Evolutionary conservation across 2,888 invertebrate species (phyloP).

Genomic region (Dryomyza anilis): DNA sequence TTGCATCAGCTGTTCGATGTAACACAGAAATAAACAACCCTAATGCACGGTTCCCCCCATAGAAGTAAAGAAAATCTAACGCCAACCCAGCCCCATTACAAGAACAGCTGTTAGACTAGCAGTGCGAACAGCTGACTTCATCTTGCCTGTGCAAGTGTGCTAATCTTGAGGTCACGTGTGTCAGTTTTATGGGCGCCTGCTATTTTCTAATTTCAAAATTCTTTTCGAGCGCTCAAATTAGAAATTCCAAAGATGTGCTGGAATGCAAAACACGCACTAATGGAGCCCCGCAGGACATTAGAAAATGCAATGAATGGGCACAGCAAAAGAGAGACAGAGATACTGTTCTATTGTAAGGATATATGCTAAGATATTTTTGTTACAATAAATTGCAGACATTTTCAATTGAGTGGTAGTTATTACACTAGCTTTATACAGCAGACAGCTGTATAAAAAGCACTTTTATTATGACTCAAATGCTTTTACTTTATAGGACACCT

Average conservation of each 20-base stretch:
- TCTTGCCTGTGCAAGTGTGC: not conserved
- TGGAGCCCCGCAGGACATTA: not conserved
- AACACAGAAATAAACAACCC: not conserved
- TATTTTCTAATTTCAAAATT: constrained; percentile 59
- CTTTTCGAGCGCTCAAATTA: constrained; percentile 52
- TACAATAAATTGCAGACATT: too few relatives aligned
- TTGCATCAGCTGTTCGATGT: too few relatives aligned
- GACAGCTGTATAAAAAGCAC: too few relatives aligned
- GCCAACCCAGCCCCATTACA: not conserved
- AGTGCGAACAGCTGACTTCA: not conserved
- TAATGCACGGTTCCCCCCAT: not conserved
- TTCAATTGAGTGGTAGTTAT: too few relatives aligned
- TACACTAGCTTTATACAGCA: too few relatives aligned
- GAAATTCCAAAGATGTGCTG: constrained; percentile 49
- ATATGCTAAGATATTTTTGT: not conserved
- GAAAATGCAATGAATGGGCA: not conserved
- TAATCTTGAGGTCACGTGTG: too few relatives aligned
- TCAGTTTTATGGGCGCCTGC: constrained; percentile 45
- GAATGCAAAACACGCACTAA: not conserved
- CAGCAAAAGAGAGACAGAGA: not conserved
- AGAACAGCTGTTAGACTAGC: not conserved
- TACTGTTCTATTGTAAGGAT: too few relatives aligned
- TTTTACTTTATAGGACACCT: too few relatives aligned
- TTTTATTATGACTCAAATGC: too few relatives aligned
- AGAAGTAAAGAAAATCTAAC: not conserved